These are phyloP conservation scores for Magallana angulata DNA, from an alignment of 1,140 invertebrate species.

Conservation along the genomic window DNA sequence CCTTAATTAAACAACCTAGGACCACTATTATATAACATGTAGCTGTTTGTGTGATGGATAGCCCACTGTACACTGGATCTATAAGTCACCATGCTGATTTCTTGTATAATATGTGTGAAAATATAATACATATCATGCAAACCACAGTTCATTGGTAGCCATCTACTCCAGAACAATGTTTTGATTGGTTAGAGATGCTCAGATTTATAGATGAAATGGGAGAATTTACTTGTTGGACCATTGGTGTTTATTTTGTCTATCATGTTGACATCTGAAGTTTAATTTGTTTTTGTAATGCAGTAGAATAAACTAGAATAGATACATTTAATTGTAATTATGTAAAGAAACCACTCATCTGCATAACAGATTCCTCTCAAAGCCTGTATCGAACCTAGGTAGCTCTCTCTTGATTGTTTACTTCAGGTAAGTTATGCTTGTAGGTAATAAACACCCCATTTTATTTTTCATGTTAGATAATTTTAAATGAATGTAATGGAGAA, in stretches of 20 bases:
- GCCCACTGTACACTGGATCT: too few species aligned
- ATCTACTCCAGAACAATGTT: too few species aligned
- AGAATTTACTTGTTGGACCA: too few species aligned
- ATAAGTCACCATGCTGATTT: too few species aligned
- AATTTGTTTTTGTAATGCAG: neutral
- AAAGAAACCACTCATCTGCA: neutral
- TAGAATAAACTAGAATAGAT: neutral
- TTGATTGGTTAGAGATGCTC: too few species aligned
- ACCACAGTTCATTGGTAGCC: too few species aligned
- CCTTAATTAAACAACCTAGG: too few species aligned
- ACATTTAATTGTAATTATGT: neutral
- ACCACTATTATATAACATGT: too few species aligned
- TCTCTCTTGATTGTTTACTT: neutral
- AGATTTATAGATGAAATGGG: too few species aligned
- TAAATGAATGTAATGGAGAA: neutral
- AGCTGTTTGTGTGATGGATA: too few species aligned
- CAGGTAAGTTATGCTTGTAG: slow-evolving; percentile 9
- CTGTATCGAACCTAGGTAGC: neutral
- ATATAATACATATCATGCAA: too few species aligned
- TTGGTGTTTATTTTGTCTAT: neutral
- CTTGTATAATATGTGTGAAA: too few species aligned
- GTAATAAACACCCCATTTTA: neutral
- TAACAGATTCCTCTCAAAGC: neutral
- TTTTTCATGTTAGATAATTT: neutral
- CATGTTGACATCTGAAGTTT: neutral